Base-by-base conservation (phyloP, 2,113 vertebrate species). In the Caretta caretta region DNA sequence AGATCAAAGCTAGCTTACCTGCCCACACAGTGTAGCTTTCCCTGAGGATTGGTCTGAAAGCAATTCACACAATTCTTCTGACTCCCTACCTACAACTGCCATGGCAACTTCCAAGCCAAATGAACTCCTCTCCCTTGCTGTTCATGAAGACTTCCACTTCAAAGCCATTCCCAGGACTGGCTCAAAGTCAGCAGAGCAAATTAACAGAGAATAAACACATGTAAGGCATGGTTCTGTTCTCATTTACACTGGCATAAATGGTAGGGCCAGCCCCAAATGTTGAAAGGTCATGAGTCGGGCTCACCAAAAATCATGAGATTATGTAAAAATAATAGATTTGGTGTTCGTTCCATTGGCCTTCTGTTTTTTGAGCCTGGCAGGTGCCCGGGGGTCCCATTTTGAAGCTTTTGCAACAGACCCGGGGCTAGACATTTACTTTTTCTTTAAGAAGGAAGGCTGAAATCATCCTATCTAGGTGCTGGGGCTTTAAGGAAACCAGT, bases 161-260 rank as follows among this genome's bases (percentile, higher is more conserved):
- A 81, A 95, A 72, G 59, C 10, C 29, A 14, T 80, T 5, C 11
- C 5, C n/a, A 84, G n/a, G 20, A 88, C 31, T 79, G 59, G n/a
- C 31, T 90, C 46, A 49, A 46, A 86, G 46, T 90, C 88, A 80
- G 16, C 51, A 53, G 31, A 88, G 8, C 5, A 80, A 76, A 88
- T 88, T 5, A 90, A 90, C 16, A 91, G 53, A 38, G 90, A 90
- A 76, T 87, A 53, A 88, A 93, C 16, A 20, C 29, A 93, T 87
- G 10, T n/a, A 57, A 19, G 38, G 13, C 16, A 3, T 80, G 17
- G 10, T 56, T 38, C 31, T 80, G 85, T 83, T 84, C 51, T 57
- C 11, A 13, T 51, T 85, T 38, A 53, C 7, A 93, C 5, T 11
- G 53, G 16, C 35, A 14, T 17, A 65, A 65, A 31, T 1, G 3